These are phyloP conservation scores for Chrysolina oricalcia DNA, from an alignment of 2,888 invertebrate genomes.

Conservation along the genomic window DNA sequence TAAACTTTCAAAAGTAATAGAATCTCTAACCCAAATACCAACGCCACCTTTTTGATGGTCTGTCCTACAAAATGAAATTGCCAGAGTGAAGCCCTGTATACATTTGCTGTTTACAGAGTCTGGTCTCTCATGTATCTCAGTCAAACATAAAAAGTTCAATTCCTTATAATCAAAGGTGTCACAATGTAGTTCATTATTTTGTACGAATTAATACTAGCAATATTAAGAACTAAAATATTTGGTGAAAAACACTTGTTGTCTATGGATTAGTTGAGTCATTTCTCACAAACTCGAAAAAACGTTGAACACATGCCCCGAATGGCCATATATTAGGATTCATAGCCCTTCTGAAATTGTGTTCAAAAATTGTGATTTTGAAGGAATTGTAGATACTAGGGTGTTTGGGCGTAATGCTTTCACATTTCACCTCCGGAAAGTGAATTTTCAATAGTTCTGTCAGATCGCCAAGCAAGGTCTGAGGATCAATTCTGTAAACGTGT, in stretches of 20 bases:
- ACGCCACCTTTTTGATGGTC: no score
- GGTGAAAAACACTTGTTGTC: constrained; percentile 3
- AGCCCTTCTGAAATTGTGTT: no score
- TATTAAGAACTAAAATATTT: constrained; percentile 15
- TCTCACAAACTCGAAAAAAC: constrained; percentile 18
- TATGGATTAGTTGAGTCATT: background rate
- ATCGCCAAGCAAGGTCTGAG: background rate
- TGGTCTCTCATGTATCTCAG: no score
- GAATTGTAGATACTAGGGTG: constrained; percentile 16
- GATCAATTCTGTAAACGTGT: constrained; percentile 25
- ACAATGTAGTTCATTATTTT: no score
- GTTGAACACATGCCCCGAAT: no score
- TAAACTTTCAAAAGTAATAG: no score
- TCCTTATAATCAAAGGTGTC: no score
- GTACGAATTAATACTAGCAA: no score
- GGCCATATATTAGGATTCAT: no score
- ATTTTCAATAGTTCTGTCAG: constrained; percentile 12
- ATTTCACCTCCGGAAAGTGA: constrained; percentile 13
- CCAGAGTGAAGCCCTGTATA: no score
- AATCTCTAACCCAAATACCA: no score
- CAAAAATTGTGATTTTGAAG: constrained; percentile 12
- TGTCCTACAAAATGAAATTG: background rate
- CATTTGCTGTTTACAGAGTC: background rate
- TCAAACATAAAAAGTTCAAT: no score
- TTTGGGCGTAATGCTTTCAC: constrained; percentile 26